Conservation (phyloP, 1,140 invertebrate species). For the Dinothrombium tinctorium region DNA sequence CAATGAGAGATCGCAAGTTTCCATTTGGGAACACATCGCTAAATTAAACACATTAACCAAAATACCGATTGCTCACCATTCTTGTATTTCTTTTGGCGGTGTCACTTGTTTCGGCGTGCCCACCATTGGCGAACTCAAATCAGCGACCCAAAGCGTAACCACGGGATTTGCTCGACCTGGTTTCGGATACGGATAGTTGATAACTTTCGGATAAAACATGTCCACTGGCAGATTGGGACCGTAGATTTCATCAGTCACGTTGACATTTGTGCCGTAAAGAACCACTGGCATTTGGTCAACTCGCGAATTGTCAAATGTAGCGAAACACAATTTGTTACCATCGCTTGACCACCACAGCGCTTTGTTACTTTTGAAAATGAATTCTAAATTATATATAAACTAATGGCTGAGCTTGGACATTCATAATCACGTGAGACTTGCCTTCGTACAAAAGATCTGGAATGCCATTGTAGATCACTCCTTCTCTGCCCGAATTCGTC, state of each 20-base stretch:
- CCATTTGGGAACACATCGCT: background rate
- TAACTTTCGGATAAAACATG: constrained; percentile 8
- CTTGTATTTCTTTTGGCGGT: background rate
- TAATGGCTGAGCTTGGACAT: background rate
- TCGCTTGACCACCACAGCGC: constrained; percentile 21
- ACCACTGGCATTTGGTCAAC: constrained; percentile 15
- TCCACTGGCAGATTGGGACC: background rate
- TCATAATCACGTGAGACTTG: background rate
- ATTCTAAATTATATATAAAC: constrained; percentile 16
- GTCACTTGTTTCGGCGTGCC: background rate
- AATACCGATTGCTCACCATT: background rate
- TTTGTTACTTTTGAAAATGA: constrained; percentile 20
- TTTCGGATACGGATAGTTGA: constrained; percentile 12
- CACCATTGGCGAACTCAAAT: constrained; percentile 8
- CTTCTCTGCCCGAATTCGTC: constrained; percentile 13
- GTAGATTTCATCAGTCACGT: background rate
- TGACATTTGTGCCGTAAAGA: constrained; percentile 12
- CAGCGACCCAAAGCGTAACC: constrained; percentile 12
- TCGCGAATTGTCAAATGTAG: constrained; percentile 20
- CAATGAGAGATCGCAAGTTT: too few species aligned
- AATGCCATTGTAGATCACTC: constrained; percentile 22
- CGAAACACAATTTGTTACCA: constrained; percentile 19
- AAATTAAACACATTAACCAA: background rate
- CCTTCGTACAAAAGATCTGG: constrained; percentile 24
- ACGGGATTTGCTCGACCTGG: constrained; percentile 14